A percentile compares a stretch with the other conserved stretches of the same genome.
Conservation (phyloP, 2,113 vertebrate species). For the Lethenteron camtschaticum region DNA sequence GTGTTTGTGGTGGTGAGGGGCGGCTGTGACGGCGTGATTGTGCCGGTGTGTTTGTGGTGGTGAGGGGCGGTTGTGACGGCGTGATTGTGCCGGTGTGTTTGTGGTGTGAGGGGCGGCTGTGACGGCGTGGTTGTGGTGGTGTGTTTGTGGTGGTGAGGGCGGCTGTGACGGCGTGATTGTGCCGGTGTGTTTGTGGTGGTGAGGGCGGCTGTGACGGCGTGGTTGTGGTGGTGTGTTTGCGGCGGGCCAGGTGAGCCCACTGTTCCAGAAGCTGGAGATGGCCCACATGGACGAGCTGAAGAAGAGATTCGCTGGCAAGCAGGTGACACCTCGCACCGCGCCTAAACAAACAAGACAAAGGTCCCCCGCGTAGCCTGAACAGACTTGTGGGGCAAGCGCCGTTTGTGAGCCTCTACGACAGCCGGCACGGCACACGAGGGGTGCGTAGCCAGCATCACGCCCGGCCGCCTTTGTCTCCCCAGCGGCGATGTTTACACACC, state of each 20-base stretch:
- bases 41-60: no score
- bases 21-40: no score
- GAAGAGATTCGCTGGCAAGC: conserved; percentile 51
- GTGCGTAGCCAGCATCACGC: background rate
- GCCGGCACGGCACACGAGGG: conserved; percentile 8
- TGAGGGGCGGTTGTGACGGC: no score
- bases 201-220: no score
- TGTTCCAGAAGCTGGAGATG: conserved; percentile 73
- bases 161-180: no score
- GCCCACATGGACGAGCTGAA: conserved; percentile 56
- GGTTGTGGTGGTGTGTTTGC: no score
- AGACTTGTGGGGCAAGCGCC: background rate
- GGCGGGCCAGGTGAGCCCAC: conserved; percentile 44
- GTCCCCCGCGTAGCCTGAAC: background rate
- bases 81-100: no score
- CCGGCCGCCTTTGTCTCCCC: conserved; percentile 4
- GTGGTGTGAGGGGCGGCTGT: no score
- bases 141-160: no score
- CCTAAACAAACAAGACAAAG: conserved; percentile 9
- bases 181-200: no score
- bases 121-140: no score
- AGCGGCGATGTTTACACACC: background rate
- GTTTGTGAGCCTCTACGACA: background rate
- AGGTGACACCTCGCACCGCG: conserved; percentile 24
- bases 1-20: no score